Evolutionary conservation across 2,888 invertebrate species (phyloP).

Genomic region (Leptinotarsa haldemani): DNA sequence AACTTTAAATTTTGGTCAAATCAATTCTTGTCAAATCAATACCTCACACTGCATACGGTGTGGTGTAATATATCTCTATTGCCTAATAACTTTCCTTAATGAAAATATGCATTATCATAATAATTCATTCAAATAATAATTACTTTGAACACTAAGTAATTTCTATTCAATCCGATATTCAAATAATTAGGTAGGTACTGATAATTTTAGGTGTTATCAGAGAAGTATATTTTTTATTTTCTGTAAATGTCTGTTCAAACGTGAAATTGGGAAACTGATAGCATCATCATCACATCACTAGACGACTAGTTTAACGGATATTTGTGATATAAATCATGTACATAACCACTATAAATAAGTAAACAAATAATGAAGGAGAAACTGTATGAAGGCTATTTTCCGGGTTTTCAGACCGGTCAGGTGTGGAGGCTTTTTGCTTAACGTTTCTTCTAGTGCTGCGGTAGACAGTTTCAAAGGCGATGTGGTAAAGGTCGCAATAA

Average conservation of each 20-base stretch:
- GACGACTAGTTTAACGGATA: background rate
- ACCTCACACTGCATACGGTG: background rate
- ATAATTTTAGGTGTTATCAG: constrained; percentile 29
- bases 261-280: constrained; percentile 19
- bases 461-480: too few species aligned
- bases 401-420: too few species aligned
- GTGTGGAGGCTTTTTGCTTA: too few species aligned
- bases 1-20: too few species aligned
- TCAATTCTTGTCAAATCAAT: too few species aligned
- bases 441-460: too few species aligned
- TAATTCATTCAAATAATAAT: background rate
- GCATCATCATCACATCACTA: too few species aligned
- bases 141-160: background rate
- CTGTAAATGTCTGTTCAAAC: constrained; percentile 4
- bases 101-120: background rate
- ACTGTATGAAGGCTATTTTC: too few species aligned
- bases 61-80: background rate
- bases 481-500: too few species aligned
- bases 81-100: background rate
- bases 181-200: constrained; percentile 28
- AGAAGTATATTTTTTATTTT: constrained; percentile 9
- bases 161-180: constrained; percentile 25
- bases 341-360: too few species aligned
- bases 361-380: too few species aligned
- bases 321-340: background rate